Base-by-base conservation (phyloP, 92 coral and sea anemone genomes). In the Anthopleura xanthogrammica region DNA sequence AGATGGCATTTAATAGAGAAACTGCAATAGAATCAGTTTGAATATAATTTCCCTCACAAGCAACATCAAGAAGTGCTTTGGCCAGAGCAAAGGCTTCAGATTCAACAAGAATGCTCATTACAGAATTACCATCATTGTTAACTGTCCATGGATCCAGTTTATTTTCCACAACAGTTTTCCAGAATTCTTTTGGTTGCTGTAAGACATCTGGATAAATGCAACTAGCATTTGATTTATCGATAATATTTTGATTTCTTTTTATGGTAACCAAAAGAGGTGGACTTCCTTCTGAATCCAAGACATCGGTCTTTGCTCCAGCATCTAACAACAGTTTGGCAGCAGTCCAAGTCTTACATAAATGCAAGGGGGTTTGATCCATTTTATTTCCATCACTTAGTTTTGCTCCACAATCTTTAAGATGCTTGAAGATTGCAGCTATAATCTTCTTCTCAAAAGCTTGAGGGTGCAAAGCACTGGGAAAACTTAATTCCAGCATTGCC, bases 281-380 rank as follows among this genome's bases (percentile, higher is more conserved):
- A 4, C 55, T n/a, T 52, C 85, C 85, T 20, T 6, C 11, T 3
- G 73, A 16, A 52, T 86, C 85, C 24, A 24, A 39, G 12, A 23
- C 83, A n/a, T 79, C 72, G 60, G 82, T 56, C 22, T 87, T 86
- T 78, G 92, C 92, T 60, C 83, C 80, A 23, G 87, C 87, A n/a
- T 52, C 87, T 80, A 89, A 23, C 48, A 89, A 81, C 40, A 86
- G 77, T 42, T 80, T 86, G 2, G 39, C 80, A 55, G 89, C 85
- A 66, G 52, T 79, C 89, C 89, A 86, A 7, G 89, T 86, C 20
- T 55, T 86, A 79, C 89, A 86, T 3, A 41, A 22, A 79, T 86
- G 89, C 20, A 86, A 58, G 20, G 89, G 85, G 41, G 85, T 86
- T 73, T 79, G 42, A 16, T 73, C 80, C 1, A 22, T 54, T 20